Base-by-base conservation (phyloP, 2,113 vertebrate species). In the Tichodroma muraria region DNA sequence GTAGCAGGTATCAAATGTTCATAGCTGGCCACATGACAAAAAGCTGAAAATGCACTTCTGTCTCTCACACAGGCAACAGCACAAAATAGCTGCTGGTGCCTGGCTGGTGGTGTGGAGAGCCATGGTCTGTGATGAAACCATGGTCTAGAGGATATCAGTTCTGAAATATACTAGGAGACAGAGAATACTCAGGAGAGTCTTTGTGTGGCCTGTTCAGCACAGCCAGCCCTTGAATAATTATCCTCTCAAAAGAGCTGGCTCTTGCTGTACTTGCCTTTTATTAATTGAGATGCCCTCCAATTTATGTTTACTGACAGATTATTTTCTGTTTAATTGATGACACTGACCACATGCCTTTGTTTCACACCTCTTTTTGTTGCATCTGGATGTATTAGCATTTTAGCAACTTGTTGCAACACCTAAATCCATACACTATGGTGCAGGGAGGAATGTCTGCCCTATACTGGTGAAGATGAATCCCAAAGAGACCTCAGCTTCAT, bases 141-240 rank as follows among this genome's bases (percentile, higher is more conserved):
- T 14, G 23, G 14, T 70, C 57, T 70, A 94, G 80, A 77, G 79
- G 42, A 78, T 81, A 65, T 77, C 28, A 64, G 31, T 79, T 94
- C 75, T 83, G 77, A 84, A 53, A 42, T 28, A 8, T 16, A 28
- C 25, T 37, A 85, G 57, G n/a, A 92, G 56, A 85, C 65, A 94
- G 59, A 79, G 27, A 89, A 85, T 90, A 53, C 59, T 82, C 63
- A 31, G 17, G 35, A 31, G 10, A 49, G 13, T 71, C 84, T 82
- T 89, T 70, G 45, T 78, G 38, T 31, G 80, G 27, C 31, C 73
- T 79, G 33, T 38, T 83, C 35, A 76, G 59, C 71, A 77, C 50
- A 93, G 40, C 22, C 82, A 91, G 66, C 44, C 70, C 49, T 50
- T 45, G 37, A 21, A 10, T 95, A 95, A 96, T 97, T 91, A 95